Evolutionary conservation across 2,113 vertebrate species (phyloP).

Genomic region (Mus spicilegus): DNA sequence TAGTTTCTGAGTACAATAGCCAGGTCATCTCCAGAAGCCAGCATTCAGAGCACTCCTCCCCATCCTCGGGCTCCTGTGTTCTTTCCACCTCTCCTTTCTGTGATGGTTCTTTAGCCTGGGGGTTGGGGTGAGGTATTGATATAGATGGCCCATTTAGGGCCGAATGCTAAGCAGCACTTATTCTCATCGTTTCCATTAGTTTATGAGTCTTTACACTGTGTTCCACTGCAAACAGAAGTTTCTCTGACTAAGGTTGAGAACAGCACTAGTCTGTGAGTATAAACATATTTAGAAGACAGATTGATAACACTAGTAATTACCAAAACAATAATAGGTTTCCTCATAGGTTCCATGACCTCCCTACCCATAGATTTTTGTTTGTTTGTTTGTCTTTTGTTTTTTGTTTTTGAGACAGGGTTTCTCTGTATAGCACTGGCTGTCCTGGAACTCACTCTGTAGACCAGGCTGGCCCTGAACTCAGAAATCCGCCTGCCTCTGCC

Average conservation of each 20-base stretch:
- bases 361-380: background rate
- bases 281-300: background rate
- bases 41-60: background rate
- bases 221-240: background rate
- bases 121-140: too few species aligned
- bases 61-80: background rate
- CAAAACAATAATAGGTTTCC: background rate
- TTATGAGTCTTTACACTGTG: background rate
- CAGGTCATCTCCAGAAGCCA: background rate
- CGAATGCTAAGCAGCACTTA: background rate
- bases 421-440: too few species aligned
- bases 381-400: too few species aligned
- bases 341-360: background rate
- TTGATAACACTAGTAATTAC: background rate
- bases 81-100: background rate
- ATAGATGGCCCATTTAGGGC: background rate
- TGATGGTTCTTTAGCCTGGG: background rate
- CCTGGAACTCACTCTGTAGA: too few species aligned
- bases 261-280: background rate
- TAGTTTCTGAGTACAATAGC: background rate
- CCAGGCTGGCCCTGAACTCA: too few species aligned
- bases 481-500: too few species aligned
- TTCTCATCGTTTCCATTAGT: background rate
- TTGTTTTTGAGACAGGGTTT: too few species aligned
- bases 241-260: background rate